Conservation (phyloP, 2,797 vertebrate species). For the Somateria mollissima region DNA sequence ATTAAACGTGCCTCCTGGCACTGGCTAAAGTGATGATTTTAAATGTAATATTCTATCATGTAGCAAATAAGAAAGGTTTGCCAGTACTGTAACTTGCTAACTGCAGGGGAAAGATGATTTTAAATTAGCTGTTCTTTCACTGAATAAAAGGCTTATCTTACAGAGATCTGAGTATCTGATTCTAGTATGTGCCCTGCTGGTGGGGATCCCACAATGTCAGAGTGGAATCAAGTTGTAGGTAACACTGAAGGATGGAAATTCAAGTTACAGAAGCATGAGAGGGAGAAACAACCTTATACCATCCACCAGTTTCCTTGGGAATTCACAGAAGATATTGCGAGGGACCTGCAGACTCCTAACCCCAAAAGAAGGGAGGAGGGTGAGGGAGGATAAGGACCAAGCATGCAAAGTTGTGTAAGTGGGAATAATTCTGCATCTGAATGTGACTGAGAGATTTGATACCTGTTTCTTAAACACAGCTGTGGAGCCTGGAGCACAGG, state of each 20-base stretch:
- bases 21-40: neutral
- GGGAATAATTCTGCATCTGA: neutral
- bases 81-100: neutral
- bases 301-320: neutral
- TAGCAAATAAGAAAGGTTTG: neutral
- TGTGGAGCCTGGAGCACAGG: neutral
- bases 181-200: neutral
- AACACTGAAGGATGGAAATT: too few relatives aligned
- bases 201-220: neutral
- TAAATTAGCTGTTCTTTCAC: neutral
- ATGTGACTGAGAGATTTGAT: neutral
- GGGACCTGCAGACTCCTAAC: neutral
- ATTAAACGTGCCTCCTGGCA: neutral
- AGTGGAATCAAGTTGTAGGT: neutral
- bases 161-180: neutral
- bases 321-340: neutral
- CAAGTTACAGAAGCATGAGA: neutral
- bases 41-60: neutral
- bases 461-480: rapidly evolving
- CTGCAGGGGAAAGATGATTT: neutral
- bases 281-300: neutral
- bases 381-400: neutral
- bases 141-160: slow-evolving; percentile 43
- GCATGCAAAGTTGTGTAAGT: neutral
- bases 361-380: neutral